Base-by-base conservation (phyloP, 2,797 vertebrate genomes). In the Chloroceryle inda region DNA sequence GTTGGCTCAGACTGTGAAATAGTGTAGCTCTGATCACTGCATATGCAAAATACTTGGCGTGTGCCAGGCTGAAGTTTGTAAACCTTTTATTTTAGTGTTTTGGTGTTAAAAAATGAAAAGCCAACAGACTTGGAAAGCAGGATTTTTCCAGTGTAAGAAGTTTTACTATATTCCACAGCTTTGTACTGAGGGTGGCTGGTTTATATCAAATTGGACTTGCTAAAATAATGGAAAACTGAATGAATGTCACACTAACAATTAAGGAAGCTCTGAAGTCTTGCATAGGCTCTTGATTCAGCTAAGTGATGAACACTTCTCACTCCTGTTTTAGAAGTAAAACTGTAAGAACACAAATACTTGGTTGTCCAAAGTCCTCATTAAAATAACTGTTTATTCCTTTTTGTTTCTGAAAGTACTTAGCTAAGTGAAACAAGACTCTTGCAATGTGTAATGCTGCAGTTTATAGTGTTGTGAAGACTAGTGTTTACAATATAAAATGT, bases 401-500 rank as follows among this genome's bases (percentile, higher is more conserved):
- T 63, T 68, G 67, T 91, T 91, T 91, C 74, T 88, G 58, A 38
- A 88, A 86, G 82, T 88, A 94, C 66, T 95, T 88, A 86, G 91
- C 45, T 77, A 89, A 89, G 64, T 93, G 81, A 81, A 94, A 78
- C 74, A 62, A 72, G 88, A 79, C 40, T 88, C 62, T 50, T 72
- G 74, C 45, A 67, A 37, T 74, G 69, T 88, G 67, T 92, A 84
- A 94, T 83, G 83, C 89, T 95, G 85, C 93, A 92, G 53, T 83
- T 77, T 83, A 56, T 95, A 71, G 94, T 95, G 93, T 91, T 94
- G 85, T 95, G 67, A 67, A 89, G 85, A 81, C 67, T 88, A 35
- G 94, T 94, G 85, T 73, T 94, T 80, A 85, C 78, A 62, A 31
- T 95, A 92, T 95, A 58, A 72, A 76, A 66, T 79, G 88, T 91